Percentiles rank a stretch among this genome's conserved stretches.
These are phyloP conservation scores for Neogale vison DNA, from an alignment of 2,113 vertebrate genomes.

Conservation along the genomic window DNA sequence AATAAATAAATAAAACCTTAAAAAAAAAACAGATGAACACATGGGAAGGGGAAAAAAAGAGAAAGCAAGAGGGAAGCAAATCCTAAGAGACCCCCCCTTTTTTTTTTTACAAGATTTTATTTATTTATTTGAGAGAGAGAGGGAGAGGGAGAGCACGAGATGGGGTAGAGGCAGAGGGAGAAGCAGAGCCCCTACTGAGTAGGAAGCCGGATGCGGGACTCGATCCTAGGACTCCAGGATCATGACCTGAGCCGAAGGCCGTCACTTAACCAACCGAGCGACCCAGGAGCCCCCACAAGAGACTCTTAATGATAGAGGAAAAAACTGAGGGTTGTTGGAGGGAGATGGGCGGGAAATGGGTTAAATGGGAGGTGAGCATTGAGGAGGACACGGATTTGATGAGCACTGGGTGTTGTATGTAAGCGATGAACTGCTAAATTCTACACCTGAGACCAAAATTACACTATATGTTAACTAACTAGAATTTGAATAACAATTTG, in stretches of 20 bases:
- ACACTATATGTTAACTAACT: background rate
- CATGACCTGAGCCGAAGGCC: no score
- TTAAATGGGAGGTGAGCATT: background rate
- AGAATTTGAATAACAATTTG: background rate
- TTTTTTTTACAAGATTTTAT: no score
- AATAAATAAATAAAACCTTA: no score
- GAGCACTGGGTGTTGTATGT: background rate
- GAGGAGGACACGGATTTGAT: background rate
- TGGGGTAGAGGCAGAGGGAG: no score
- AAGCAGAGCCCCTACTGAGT: no score
- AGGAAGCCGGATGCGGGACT: no score
- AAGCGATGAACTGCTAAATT: background rate
- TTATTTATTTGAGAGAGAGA: no score
- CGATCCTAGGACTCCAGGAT: no score
- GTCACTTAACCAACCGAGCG: no score
- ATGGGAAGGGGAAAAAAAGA: background rate
- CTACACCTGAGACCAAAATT: background rate
- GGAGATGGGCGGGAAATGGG: background rate
- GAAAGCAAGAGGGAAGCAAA: background rate
- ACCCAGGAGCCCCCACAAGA: background rate
- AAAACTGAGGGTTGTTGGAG: background rate
- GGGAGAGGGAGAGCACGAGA: no score
- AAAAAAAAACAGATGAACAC: background rate
- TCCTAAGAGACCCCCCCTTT: background rate
- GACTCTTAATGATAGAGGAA: background rate